Evolutionary conservation across 1,140 invertebrate genomes (phyloP).

Genomic region (Stegodyphus dumicola): DNA sequence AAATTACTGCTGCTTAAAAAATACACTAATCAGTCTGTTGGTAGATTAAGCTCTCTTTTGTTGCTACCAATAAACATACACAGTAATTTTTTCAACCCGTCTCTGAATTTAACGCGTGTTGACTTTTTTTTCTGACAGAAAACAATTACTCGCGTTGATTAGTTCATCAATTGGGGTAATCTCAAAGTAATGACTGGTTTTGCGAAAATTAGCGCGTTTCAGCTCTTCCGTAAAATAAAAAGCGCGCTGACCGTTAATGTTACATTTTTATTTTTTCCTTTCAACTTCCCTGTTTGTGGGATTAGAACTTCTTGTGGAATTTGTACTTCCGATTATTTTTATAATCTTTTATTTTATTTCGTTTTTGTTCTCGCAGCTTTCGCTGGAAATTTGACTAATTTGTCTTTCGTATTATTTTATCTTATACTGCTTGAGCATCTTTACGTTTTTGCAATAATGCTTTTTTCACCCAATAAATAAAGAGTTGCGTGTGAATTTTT

Average conservation of each 20-base stretch:
- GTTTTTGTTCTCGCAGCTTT: no score
- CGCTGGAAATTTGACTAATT: no score
- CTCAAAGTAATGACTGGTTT: slow-evolving; percentile 43
- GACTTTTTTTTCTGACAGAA: slow-evolving; percentile 25
- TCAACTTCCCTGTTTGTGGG: slow-evolving; percentile 1
- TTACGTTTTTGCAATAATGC: no score
- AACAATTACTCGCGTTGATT: slow-evolving; percentile 49
- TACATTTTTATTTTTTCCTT: slow-evolving; percentile 21
- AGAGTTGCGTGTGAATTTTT: no score
- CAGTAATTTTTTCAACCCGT: no score
- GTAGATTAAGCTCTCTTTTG: slow-evolving; percentile 35
- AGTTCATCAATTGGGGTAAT: slow-evolving; percentile 41
- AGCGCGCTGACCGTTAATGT: slow-evolving; percentile 24
- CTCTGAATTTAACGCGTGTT: neutral
- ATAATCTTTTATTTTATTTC: no score
- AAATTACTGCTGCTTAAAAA: slow-evolving; percentile 46
- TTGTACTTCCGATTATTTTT: slow-evolving; percentile 25
- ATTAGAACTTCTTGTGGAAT: slow-evolving; percentile 27
- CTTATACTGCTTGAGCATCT: no score
- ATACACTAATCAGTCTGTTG: slow-evolving; percentile 40
- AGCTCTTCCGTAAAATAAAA: neutral
- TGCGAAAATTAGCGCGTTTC: slow-evolving; percentile 23
- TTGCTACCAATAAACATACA: neutral
- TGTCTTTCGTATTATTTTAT: no score
- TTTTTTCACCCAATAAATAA: no score